Conservation (phyloP, 2,888 invertebrate species). For the Acleris cristana region DNA sequence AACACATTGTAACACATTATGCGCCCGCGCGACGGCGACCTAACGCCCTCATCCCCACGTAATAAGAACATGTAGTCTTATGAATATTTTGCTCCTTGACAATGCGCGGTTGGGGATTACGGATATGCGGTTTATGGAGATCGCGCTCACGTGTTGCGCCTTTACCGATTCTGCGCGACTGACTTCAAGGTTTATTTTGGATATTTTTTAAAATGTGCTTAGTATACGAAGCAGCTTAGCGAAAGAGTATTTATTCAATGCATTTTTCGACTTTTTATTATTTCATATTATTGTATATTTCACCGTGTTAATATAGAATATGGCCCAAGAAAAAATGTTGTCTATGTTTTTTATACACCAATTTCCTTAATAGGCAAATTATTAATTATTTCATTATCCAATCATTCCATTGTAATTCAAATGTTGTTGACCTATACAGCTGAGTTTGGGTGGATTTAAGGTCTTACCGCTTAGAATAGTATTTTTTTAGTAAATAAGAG, state of each 20-base stretch:
- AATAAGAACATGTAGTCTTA: constrained; percentile 73
- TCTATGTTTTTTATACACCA: too few relatives aligned
- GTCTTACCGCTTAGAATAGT: too few relatives aligned
- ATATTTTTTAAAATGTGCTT: constrained; percentile 15
- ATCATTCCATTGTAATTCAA: too few relatives aligned
- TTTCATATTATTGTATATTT: too few relatives aligned
- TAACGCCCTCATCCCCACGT: constrained; percentile 65
- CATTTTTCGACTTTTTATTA: background rate
- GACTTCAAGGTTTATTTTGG: constrained; percentile 39
- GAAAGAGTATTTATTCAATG: background rate
- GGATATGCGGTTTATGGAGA: constrained; percentile 42
- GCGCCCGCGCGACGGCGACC: constrained; percentile 68
- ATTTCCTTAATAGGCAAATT: too few relatives aligned
- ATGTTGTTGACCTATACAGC: too few relatives aligned
- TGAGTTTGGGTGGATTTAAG: too few relatives aligned
- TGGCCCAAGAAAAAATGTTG: too few relatives aligned
- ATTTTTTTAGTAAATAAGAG: too few relatives aligned
- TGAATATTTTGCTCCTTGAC: constrained; percentile 69
- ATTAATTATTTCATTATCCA: too few relatives aligned
- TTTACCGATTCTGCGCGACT: constrained; percentile 42
- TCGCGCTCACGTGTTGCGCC: constrained; percentile 20
- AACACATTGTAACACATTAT: constrained; percentile 81
- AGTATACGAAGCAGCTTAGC: constrained; percentile 6
- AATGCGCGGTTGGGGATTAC: constrained; percentile 61
- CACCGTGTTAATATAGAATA: too few relatives aligned